Base-by-base conservation (phyloP, 2,113 vertebrate genomes). In the Orycteropus afer region DNA sequence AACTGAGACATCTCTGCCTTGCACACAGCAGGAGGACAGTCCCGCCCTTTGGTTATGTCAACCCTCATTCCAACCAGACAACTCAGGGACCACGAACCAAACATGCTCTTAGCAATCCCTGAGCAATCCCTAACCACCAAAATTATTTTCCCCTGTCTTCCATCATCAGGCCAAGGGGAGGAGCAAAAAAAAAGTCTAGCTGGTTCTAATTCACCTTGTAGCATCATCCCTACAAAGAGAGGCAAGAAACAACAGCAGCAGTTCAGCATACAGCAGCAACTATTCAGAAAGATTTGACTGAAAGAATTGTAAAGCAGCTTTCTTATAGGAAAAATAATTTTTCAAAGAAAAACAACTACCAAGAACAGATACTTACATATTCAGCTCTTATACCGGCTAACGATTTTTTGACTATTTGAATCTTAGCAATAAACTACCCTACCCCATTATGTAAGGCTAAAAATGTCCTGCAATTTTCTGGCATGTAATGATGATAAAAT, bases 361-460 rank as follows among this genome's bases (percentile, higher is more conserved):
- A 76, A 85, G 14, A 96, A 91, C 49, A 93, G 83, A 86, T 73
- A 93, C 37, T 94, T 90, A 86, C 49, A 84, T 93, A 89, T 20
- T 42, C 47, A 79, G 79, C 74, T 85, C 22, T 77, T 85, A 81
- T 0, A 84, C 40, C 25, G 47, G 32, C 81, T 71, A 88, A 92
- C n/a, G 17, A 74, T 61, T 69, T 85, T 82, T n/a, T 53, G 32
- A 87, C 42, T 51, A 29, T 45, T 94, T 82, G 67, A 65, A 77
- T 80, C 40, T 86, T 57, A 93, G 79, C 76, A 74, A 34, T 49
- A 92, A 90, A 32, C 65, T 67, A 47, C 9, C 74, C 65, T 67
- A 47, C 9, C 74, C 12, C 74, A 76, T 55, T 74, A 71, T 1
- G 7, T 63, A 73, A 78, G 20, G 84, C 59, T 53, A 51, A 76